phyloP scores from a whole-genome alignment of 2,113 vertebrate species.

The Ailuropoda melanoleuca region DNA sequence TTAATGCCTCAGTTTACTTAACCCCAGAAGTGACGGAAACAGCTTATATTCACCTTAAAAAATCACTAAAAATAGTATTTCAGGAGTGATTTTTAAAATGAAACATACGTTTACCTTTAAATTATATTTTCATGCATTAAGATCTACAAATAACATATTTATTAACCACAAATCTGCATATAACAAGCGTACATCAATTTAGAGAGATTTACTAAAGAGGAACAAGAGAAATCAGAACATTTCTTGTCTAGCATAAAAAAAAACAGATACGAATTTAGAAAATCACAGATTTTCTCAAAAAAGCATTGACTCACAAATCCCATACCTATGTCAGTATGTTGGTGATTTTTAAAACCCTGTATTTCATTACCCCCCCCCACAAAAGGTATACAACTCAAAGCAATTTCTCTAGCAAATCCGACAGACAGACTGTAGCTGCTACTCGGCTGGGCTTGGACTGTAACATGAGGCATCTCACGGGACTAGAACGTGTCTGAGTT shows the following conservation, averaged over 20 bases:
- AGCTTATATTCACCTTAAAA: neutral
- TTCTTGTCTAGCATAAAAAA: neutral
- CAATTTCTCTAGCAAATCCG: neutral
- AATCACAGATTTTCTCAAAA: neutral
- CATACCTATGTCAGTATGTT: too few relatives aligned
- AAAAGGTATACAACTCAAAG: neutral
- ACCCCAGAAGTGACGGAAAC: neutral
- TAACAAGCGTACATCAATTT: too few relatives aligned
- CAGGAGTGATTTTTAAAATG: neutral
- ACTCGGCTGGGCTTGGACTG: fast-evolving
- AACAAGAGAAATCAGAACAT: too few relatives aligned
- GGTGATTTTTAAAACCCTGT: neutral
- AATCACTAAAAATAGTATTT: neutral
- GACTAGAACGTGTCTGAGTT: fast-evolving
- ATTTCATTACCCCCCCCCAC: neutral
- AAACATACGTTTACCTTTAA: neutral
- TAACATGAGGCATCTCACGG: fast-evolving
- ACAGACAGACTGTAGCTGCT: neutral
- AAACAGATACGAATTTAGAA: neutral
- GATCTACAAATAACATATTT: neutral
- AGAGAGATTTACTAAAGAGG: neutral
- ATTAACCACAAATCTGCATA: too few relatives aligned
- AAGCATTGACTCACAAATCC: neutral
- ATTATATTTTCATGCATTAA: neutral
- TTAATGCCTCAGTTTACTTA: neutral